Conservation (phyloP, 2,888 invertebrate species). For the Rhogogaster chlorosoma region DNA sequence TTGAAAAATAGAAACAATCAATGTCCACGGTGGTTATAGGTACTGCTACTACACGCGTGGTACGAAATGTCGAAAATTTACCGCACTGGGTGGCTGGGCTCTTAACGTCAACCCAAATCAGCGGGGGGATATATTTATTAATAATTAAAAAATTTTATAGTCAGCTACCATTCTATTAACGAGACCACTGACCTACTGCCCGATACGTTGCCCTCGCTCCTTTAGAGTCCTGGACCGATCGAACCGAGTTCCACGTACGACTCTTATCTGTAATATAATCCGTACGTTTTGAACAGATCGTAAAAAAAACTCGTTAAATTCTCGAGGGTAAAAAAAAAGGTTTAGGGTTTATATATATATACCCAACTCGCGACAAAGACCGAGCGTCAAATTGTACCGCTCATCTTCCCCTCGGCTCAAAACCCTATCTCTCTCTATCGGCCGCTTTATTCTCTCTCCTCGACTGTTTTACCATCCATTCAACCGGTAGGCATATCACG, state of each 20-base stretch:
- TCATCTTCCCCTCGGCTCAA: not conserved
- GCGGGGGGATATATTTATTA: slow-evolving; percentile 45
- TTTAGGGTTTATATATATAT: not conserved
- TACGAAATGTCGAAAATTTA: slow-evolving; percentile 35
- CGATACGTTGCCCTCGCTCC: slow-evolving; percentile 18
- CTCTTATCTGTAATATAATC: slow-evolving; percentile 49
- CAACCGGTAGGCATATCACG: slow-evolving; percentile 23
- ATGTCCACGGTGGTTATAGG: not conserved
- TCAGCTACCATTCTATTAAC: slow-evolving; percentile 50
- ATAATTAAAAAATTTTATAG: slow-evolving; percentile 43
- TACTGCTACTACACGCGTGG: not conserved
- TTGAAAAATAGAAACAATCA: not conserved
- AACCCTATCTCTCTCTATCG: not conserved
- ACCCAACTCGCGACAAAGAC: slow-evolving; percentile 9
- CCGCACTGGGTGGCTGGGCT: slow-evolving; percentile 33
- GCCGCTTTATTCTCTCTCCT: slow-evolving; percentile 4
- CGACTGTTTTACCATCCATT: slow-evolving; percentile 31
- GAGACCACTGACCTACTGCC: slow-evolving; percentile 47
- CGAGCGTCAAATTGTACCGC: slow-evolving; percentile 26
- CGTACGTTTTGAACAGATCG: slow-evolving; percentile 47
- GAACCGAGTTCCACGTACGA: slow-evolving; percentile 28
- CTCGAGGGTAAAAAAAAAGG: slow-evolving; percentile 6
- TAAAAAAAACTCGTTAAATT: slow-evolving; percentile 46
- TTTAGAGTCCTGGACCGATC: not conserved
- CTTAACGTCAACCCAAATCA: slow-evolving; percentile 47